Base-by-base conservation (phyloP, 2,797 vertebrate genomes). In the Thunnus albacares region DNA sequence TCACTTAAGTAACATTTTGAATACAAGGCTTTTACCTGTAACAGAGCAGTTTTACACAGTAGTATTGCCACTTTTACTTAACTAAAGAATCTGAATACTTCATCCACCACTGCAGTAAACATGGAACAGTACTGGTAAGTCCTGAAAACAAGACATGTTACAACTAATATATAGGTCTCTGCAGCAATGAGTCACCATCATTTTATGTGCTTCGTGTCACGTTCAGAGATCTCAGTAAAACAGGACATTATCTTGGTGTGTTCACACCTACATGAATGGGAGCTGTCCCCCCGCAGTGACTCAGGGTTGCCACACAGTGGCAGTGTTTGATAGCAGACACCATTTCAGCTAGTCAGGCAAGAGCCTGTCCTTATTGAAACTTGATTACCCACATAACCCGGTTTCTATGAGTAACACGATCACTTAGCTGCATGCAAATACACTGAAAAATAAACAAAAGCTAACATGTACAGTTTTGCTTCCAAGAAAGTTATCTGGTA, bases 251-350 rank as follows among this genome's bases (percentile, higher is more conserved):
- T 17, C 18, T 13, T 7, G 11, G 10, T 52, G 22, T 26, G 26
- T 22, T 15, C 14, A 43, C 15, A 2, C 4, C 7, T 53, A 2
- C 18, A 45, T 17, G 17, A 30, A 53, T 43, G 20, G 2, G 17
- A 12, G 24, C 3, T 24, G 14, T 38, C 33, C 8, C 38, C 22
- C 11, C 68, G 82, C 68, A 86, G 55, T 75, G 52, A 59, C 58
- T 33, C 2, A 0, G 5, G 0, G 0, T 2, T 0, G 64, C 89
- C 93, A 93, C 87, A 15, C 2, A 77, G 53, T 66, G 92, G 83
- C 66, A 66, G 71, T 69, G 66, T 87, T 87, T 64, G 51, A 87
- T 15, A 65, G 49, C 22, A 67, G 79, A 77, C 35, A 12, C 28
- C 3, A 5, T 53, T 6, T 8, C 24, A 55, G 6, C 14, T 24